Evolutionary conservation across 2,113 vertebrate species (phyloP).

Genomic region (Sigmodon hispidus): DNA sequence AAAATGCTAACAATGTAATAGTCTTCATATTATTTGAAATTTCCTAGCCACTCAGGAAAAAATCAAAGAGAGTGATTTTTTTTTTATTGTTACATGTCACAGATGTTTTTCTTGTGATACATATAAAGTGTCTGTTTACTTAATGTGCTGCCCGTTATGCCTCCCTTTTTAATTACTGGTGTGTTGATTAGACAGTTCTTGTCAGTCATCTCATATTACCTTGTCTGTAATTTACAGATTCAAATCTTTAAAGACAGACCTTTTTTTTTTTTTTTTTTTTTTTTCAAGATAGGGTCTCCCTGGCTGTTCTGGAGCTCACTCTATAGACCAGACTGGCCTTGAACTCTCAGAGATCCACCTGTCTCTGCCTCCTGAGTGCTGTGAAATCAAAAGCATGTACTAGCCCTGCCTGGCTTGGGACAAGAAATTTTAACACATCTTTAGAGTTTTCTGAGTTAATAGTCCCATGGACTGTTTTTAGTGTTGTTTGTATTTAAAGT

Average conservation of each 20-base stretch:
- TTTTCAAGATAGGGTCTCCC: no score
- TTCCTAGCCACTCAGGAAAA: constrained; percentile 40
- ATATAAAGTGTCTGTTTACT: background rate
- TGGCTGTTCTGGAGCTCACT: no score
- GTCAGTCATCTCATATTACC: background rate
- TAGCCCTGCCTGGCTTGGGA: no score
- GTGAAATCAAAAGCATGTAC: no score
- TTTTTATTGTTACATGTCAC: background rate
- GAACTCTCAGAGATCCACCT: no score
- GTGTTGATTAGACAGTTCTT: constrained; percentile 23
- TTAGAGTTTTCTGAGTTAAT: background rate
- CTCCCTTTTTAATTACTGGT: background rate
- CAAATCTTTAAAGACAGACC: background rate
- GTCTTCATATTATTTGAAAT: constrained; percentile 24
- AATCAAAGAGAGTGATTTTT: constrained; percentile 16
- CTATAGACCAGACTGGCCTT: no score
- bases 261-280: no score
- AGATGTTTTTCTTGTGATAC: constrained; percentile 20
- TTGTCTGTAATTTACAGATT: background rate
- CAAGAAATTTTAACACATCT: constrained; percentile 8
- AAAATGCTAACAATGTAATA: background rate
- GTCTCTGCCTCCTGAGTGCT: no score
- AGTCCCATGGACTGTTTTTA: background rate
- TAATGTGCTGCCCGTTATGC: background rate
- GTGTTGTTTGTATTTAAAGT: background rate